Evolutionary conservation across 2,888 invertebrate genomes (phyloP).

Genomic region (Drosophila acutilabella): DNA sequence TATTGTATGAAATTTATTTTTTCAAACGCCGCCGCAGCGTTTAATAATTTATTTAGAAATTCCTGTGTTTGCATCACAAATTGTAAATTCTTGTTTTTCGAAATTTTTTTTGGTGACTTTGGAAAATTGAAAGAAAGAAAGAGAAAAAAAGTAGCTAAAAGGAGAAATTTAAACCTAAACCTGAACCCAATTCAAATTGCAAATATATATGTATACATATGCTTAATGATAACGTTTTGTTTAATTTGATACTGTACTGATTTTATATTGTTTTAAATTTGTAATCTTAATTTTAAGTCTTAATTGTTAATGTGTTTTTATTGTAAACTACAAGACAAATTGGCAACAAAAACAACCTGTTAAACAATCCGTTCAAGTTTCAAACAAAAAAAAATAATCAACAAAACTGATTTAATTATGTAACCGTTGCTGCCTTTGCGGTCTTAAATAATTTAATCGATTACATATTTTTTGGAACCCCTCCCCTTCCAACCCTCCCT

Average conservation of each 20-base stretch:
- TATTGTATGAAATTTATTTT: conserved; percentile 32
- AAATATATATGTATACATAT: conserved; percentile 73
- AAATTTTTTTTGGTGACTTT: conserved; percentile 72
- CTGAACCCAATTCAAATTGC: conserved; percentile 70
- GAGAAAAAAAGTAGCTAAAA: conserved; percentile 11
- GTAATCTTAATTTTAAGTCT: conserved; percentile 73
- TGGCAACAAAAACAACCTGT: conserved; percentile 62
- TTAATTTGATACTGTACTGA: conserved; percentile 78
- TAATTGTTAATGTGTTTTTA: conserved; percentile 78
- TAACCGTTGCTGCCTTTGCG: conserved; percentile 56
- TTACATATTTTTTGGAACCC: conserved; percentile 33
- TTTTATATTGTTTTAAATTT: conserved; percentile 81
- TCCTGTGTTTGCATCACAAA: conserved; percentile 34
- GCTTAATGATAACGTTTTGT: conserved; percentile 69
- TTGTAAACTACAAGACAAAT: conserved; percentile 73
- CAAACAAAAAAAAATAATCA: conserved; percentile 14
- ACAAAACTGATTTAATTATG: conserved; percentile 22
- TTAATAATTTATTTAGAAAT: conserved; percentile 28
- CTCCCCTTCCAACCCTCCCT: not conserved
- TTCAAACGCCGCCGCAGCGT: conserved; percentile 49
- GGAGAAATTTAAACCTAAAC: conserved; percentile 25
- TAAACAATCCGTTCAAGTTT: conserved; percentile 69
- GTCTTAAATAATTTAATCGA: conserved; percentile 15
- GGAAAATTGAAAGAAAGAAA: conserved; percentile 10
- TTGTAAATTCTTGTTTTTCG: conserved; percentile 34